These are phyloP conservation scores for Luscinia luscinia DNA, from an alignment of 2,797 vertebrate genomes.

Conservation along the genomic window DNA sequence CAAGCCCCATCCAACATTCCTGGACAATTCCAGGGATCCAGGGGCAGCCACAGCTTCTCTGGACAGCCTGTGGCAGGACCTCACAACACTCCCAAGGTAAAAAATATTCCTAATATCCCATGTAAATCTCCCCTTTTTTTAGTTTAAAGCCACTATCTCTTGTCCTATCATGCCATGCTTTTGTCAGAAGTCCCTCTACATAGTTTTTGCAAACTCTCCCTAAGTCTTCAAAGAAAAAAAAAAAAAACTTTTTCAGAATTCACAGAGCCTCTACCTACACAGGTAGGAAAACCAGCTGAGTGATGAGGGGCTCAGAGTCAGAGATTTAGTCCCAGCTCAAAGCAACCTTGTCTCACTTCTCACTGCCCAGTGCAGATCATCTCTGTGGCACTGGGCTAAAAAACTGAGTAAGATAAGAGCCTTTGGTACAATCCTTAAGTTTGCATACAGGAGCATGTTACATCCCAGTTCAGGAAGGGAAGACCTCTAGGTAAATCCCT, in stretches of 20 bases:
- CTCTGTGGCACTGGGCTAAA: background rate
- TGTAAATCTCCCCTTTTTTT: background rate
- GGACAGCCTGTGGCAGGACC: accelerated
- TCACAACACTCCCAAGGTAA: background rate
- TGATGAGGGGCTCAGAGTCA: accelerated
- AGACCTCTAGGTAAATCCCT: background rate
- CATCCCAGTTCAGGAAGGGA: background rate
- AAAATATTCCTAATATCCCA: background rate
- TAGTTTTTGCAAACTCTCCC: background rate
- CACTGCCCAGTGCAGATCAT: background rate
- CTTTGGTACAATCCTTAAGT: background rate
- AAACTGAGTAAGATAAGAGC: background rate
- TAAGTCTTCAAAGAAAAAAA: background rate
- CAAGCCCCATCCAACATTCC: accelerated
- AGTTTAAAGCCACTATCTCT: background rate
- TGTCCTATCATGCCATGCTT: accelerated
- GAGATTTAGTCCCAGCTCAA: background rate
- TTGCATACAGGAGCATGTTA: background rate
- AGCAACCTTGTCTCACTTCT: background rate
- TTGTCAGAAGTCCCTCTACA: background rate
- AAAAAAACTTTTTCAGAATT: background rate
- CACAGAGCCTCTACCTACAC: background rate
- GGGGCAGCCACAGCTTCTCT: background rate
- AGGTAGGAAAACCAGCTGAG: background rate
- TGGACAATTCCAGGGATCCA: background rate